Percentiles rank a stretch among this genome's conserved stretches.
phyloP scores from a whole-genome alignment of 2,113 vertebrate genomes.

The Sialia sialis region DNA sequence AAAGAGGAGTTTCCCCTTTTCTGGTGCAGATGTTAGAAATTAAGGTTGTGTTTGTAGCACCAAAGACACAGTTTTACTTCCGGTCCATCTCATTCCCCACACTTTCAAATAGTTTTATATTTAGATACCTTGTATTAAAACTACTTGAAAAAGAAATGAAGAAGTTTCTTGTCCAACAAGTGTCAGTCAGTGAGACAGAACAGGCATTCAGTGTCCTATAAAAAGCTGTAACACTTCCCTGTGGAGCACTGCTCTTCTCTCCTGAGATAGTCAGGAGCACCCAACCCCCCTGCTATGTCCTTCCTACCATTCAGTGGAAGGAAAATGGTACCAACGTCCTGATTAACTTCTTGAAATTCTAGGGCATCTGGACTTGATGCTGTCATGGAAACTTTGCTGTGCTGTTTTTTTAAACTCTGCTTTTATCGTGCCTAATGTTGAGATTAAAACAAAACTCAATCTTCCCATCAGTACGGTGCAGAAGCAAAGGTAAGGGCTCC shows the following conservation, averaged over 20 bases:
- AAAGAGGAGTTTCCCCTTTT: background rate
- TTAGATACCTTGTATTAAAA: background rate
- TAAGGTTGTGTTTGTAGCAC: background rate
- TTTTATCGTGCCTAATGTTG: background rate
- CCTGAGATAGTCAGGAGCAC: background rate
- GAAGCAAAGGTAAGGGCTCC: background rate
- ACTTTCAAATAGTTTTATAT: background rate
- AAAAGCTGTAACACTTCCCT: background rate
- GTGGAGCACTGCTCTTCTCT: background rate
- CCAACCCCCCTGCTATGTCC: background rate
- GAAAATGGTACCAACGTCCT: background rate
- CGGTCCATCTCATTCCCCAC: background rate
- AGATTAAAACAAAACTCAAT: background rate
- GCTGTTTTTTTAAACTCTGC: background rate
- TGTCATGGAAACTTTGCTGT: background rate
- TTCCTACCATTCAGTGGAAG: background rate
- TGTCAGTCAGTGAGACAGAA: background rate
- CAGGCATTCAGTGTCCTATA: background rate
- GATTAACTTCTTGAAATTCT: background rate
- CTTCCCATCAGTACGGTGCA: background rate
- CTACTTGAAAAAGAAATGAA: background rate
- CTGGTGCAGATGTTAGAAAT: background rate
- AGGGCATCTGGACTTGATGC: background rate
- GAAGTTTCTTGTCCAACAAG: background rate
- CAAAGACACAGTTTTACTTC: background rate